Base-by-base conservation (phyloP, 2,797 vertebrate species). In the Lagodon rhomboides region DNA sequence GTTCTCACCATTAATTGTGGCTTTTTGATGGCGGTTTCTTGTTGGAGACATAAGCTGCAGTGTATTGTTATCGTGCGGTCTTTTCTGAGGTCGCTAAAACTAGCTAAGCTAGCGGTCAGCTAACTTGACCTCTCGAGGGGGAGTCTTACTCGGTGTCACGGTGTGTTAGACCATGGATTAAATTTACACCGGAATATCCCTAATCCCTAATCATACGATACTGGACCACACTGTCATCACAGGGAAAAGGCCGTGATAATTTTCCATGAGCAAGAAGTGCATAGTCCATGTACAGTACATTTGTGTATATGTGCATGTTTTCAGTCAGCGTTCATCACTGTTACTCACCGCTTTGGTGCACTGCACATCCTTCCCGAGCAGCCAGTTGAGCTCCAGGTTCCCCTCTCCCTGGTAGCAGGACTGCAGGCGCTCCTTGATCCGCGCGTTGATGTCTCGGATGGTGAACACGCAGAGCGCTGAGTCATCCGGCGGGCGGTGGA, bases 351-450 rank as follows among this genome's bases (percentile, higher is more conserved):
- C 98, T 91, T 99, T 98, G 53, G 97, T 99, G 92, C 98, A 99
- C 87, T 97, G 97, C 13, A 99, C 98, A 0, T 99, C 98, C 66
- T 99, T 99, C 63, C 98, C 98, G 53, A 99, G 95, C 87, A 99
- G 96, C 98, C 98, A 99, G 92, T 97, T 99, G 91, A 99, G 97
- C 91, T 99, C 98, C 93, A 99, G 93, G 90, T 98, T 97, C 77
- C 98, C 98, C 75, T 99, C 97, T 0, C 98, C 98, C 87, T 99
- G 98, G 92, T 99, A 99, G 94, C 98, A 99, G 80, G 98, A 99
- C 94, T 97, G 98, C 84, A 99, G 95, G 47, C 98, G 96, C 68
- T 99, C 98, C 91, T 98, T 99, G 93, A 99, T 99, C 70, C 96
- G 96, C 3, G 95, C 89, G 7, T 99, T 99, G 93, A 99, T 65